These are phyloP conservation scores for Siniperca scherzeri DNA, from an alignment of 2,797 vertebrate genomes.

Conservation along the genomic window DNA sequence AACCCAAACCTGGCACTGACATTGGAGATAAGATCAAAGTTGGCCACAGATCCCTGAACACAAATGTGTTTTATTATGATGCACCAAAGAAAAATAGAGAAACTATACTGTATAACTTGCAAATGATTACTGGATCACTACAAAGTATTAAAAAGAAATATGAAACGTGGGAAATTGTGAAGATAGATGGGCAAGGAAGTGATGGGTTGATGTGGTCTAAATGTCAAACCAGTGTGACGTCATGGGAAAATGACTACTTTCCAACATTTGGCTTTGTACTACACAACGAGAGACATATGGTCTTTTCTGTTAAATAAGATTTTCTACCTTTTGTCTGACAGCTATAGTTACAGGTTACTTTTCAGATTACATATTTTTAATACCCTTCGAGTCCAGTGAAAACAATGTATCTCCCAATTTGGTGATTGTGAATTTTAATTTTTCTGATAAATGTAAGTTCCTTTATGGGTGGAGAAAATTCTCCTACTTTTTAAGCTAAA, in stretches of 20 bases:
- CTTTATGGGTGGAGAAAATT: too few species aligned
- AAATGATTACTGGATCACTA: neutral
- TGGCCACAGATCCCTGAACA: neutral
- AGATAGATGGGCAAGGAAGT: neutral
- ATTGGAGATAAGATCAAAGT: neutral
- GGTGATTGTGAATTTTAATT: too few species aligned
- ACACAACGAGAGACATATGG: neutral
- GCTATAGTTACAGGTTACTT: too few species aligned
- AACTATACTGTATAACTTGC: neutral
- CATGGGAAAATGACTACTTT: neutral
- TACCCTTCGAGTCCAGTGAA: too few species aligned
- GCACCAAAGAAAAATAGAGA: neutral
- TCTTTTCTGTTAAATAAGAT: neutral
- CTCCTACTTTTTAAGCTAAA: too few species aligned
- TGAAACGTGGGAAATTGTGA: too few species aligned
- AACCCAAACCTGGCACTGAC: constrained; percentile 3
- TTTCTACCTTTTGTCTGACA: too few species aligned
- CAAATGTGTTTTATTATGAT: neutral
- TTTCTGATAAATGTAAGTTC: too few species aligned
- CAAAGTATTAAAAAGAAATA: neutral
- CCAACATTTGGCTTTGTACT: neutral
- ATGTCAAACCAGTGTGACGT: too few species aligned
- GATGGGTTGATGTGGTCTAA: too few species aligned
- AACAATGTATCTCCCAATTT: too few species aligned
- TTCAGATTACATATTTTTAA: too few species aligned